phyloP scores from a whole-genome alignment of 1,140 invertebrate species.

The Lordiphosa clarofinis region DNA sequence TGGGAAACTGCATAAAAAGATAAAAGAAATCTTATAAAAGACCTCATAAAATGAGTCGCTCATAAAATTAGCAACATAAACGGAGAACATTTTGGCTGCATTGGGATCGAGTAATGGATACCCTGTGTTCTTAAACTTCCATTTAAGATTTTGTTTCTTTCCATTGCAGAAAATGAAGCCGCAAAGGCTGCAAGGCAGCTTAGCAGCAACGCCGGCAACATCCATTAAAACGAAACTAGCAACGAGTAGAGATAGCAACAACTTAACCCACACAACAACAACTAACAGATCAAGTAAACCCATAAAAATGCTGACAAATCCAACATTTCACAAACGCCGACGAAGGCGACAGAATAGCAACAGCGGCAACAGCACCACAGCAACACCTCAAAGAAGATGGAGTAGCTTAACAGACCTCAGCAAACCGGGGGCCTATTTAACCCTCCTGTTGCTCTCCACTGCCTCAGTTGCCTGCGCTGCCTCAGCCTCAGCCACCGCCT shows the following conservation, averaged over 20 bases:
- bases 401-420: conserved; percentile 16
- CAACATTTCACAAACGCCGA: conserved; percentile 56
- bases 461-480: conserved; percentile 21
- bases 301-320: conserved; percentile 4
- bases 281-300: conserved; percentile 1
- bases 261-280: conserved; percentile 33
- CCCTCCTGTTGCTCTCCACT: conserved; percentile 46
- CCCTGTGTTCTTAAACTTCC: too few relatives aligned
- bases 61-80: too few relatives aligned
- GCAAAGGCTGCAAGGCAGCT: conserved; percentile 34
- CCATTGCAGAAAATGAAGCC: conserved; percentile 44
- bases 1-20: conserved; percentile 33
- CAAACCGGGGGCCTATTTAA: conserved; percentile 28
- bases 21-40: not conserved
- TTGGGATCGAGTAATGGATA: too few relatives aligned
- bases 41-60: too few relatives aligned
- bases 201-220: conserved; percentile 1
- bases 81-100: too few relatives aligned
- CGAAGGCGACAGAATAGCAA: conserved; percentile 42
- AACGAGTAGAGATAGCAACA: conserved; percentile 16
- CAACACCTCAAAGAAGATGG: conserved; percentile 14
- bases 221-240: conserved; percentile 19
- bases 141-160: not conserved
- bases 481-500: conserved; percentile 3
- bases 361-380: conserved; percentile 12